Base-by-base conservation (phyloP, 2,888 invertebrate genomes). In the Nebria brevicollis region DNA sequence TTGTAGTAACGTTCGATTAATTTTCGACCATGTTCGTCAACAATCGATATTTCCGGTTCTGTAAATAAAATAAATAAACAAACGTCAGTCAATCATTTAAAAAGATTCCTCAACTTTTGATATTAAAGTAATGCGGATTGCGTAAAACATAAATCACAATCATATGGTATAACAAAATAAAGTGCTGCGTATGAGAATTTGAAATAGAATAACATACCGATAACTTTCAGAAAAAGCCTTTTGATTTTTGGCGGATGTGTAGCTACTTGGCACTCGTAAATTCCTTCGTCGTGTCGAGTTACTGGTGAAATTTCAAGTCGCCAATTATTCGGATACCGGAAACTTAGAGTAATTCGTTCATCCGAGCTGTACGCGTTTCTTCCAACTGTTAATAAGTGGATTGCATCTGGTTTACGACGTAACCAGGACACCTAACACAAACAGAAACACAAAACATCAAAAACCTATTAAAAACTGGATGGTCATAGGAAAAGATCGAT, bases 191-290 rank as follows among this genome's bases (percentile, higher is more conserved):
- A 68, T 11, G 26, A 68, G 20, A 26, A 6, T 2, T 11, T 54
- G 4, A 8, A 11, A n/a, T 5, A 72, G n/a, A 11, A n/a, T 25
- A 72, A 84, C 85, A 81, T 83, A 87, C 87, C 87, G 84, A 91
- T 92, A 84, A 93, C 91, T 87, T 91, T 90, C 78, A 93, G 90
- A 85, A 90, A 90, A 86, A 92, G 91, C 86, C 90, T 90, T 86
- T 92, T 91, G 83, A 92, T 91, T 87, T 92, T 89, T 20, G 92
- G 91, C 64, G 93, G 93, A 87, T 92, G 92, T 41, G 93, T 93
- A 75, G 92, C 91, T 82, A 93, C 91, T 89, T 93, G 93, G 87
- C 93, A 93, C 87, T 93, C 92, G 88, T 93, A 93, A 75, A 92
- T 88, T 11, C 93, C 93, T 83, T 92, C 92, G 86, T 93, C 93